Evolutionary conservation across 1,140 invertebrate species (phyloP), one percentile per base, ranked within the genome.

Genomic region (Thaumetopoea pityocampa): DNA sequence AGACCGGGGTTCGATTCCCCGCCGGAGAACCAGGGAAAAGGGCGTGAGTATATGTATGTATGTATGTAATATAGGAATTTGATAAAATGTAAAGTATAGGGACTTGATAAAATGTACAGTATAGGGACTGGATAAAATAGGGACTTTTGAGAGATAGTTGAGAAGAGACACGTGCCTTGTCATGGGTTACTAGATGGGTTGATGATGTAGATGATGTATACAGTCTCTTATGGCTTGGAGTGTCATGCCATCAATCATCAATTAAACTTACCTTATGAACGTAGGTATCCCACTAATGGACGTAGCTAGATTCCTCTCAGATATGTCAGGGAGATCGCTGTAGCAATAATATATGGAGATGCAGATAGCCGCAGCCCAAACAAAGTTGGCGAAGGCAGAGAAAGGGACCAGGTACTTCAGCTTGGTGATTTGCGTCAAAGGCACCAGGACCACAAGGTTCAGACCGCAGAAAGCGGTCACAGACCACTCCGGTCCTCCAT

Each of bases 321-420:
- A 66, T 1, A 86, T 33, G 0, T 85, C 57, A 5, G 87, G 67
- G 0, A 88, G 67, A 11, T 86, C 86, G 5, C 67, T 85, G 59
- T 93, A 89, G 57, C 92, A 89, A 72, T 92, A 94, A 57, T 92
- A 93, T n/a, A 93, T 76, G 0, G 89, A 92, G 16, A 93, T 90
- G 2, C 61, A 85, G 18, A 94, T 91, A 0, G 91, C 90, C 0
- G 87, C 69, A 1, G 92, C 79, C 80, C 94, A 91, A 18, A 90
- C 90, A 9, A 89, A 58, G 51, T 93, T 94, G 7, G 92, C 92
- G 2, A 92, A 43, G 1, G 89, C 86, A 0, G 93, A 94, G 69
- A 94, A 92, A 0, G 92, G 92, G 7, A 94, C 92, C 43, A 94
- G 67, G 56, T 89, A 91, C 55, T 92, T 93, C 1, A 94, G 79